Conservation (phyloP, 2,797 vertebrate species). For the Manis pentadactyla region DNA sequence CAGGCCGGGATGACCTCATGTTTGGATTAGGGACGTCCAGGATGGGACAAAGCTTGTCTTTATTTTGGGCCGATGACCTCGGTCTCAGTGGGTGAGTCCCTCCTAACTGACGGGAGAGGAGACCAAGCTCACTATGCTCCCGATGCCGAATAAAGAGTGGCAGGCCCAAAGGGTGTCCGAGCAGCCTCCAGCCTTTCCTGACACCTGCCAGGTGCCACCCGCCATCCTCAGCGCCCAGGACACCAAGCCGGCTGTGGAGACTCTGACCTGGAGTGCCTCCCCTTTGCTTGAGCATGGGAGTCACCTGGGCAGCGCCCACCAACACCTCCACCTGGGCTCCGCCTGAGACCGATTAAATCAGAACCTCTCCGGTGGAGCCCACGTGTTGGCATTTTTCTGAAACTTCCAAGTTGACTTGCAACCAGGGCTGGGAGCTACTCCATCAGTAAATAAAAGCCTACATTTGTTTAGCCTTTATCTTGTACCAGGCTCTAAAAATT, state of each 20-base stretch:
- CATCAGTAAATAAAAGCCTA: neutral
- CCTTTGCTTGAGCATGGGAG: neutral
- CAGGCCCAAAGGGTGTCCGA: neutral
- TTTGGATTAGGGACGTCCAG: neutral
- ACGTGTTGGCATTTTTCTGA: neutral
- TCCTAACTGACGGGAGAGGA: neutral
- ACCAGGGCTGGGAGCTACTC: neutral
- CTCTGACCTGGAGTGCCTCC: neutral
- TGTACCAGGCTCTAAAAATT: neutral
- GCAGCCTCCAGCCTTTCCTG: neutral
- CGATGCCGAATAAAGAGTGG: neutral
- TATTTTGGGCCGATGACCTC: conserved; percentile 47
- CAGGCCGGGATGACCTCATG: conserved; percentile 44
- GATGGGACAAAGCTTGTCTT: conserved; percentile 50
- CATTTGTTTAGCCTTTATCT: neutral
- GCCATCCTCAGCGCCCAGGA: neutral
- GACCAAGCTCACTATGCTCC: neutral
- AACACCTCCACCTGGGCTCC: neutral
- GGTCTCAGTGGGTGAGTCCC: neutral
- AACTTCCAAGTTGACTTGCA: neutral
- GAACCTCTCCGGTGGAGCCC: neutral
- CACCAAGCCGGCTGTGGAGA: fast-evolving
- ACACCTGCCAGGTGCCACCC: neutral
- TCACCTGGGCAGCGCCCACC: neutral
- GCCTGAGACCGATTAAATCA: neutral